Evolutionary conservation across 1,140 invertebrate species (phyloP).

Genomic region (Heliothis virescens): DNA sequence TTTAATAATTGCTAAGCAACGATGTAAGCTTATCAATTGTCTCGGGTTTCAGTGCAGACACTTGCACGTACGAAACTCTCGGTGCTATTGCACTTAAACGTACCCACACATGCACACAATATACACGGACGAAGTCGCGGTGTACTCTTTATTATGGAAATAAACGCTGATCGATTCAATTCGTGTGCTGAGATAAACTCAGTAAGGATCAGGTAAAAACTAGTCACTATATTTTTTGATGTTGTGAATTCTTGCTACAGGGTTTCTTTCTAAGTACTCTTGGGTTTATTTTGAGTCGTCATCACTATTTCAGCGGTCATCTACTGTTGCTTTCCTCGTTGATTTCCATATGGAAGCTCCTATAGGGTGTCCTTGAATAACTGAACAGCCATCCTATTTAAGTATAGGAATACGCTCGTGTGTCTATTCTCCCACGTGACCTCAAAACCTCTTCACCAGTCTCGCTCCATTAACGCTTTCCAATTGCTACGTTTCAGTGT

Average conservation of each 20-base stretch:
- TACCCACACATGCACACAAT: neutral
- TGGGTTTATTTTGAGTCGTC: too few species aligned
- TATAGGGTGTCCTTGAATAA: too few species aligned
- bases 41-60: neutral
- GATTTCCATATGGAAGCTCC: too few species aligned
- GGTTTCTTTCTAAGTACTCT: too few species aligned
- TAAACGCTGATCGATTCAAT: neutral
- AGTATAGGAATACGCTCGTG: too few species aligned
- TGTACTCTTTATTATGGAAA: conserved; percentile 7
- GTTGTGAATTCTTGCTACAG: neutral
- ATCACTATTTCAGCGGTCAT: too few species aligned
- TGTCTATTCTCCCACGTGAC: neutral
- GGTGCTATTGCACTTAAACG: conserved; percentile 40
- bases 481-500: neutral
- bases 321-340: too few species aligned
- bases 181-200: neutral
- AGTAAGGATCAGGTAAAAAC: neutral
- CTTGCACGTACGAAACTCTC: conserved; percentile 3
- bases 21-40: conserved; percentile 9
- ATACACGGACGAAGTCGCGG: neutral
- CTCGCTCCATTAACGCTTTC: neutral
- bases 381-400: too few species aligned
- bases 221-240: neutral
- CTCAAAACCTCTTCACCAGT: neutral
- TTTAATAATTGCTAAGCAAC: neutral